These are phyloP conservation scores for Xenopus petersii DNA, from an alignment of 2,797 vertebrate species.

Conservation along the genomic window DNA sequence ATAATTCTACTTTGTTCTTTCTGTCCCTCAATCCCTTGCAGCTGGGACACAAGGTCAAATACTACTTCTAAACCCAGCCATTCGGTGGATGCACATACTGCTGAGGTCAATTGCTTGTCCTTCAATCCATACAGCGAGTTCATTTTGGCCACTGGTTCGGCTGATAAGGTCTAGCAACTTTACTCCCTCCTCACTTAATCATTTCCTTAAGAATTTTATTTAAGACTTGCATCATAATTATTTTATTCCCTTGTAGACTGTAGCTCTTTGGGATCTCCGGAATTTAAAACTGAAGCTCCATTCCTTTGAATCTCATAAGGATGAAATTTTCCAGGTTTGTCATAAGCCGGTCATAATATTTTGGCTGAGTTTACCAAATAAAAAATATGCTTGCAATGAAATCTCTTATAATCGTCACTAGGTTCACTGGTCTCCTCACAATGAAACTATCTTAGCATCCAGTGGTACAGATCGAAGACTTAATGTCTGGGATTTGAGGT, in stretches of 20 bases:
- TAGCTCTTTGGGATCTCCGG: slow-evolving; percentile 88
- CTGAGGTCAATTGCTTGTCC: slow-evolving; percentile 89
- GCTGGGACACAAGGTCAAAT: slow-evolving; percentile 88
- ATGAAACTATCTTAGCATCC: slow-evolving; percentile 89
- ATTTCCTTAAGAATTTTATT: not conserved
- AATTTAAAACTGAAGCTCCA: slow-evolving; percentile 92
- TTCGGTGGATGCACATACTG: slow-evolving; percentile 85
- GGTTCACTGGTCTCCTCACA: slow-evolving; percentile 94
- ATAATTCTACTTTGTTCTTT: slow-evolving; percentile 12
- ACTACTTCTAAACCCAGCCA: slow-evolving; percentile 86
- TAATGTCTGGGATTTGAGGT: slow-evolving; percentile 92
- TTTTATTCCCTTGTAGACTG: slow-evolving; percentile 67
- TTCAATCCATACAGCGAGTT: slow-evolving; percentile 95
- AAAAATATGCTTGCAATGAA: too few species aligned
- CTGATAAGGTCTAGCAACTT: slow-evolving; percentile 79
- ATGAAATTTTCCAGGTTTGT: slow-evolving; percentile 92
- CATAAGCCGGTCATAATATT: not conserved
- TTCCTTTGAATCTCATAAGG: slow-evolving; percentile 92
- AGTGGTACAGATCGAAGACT: slow-evolving; percentile 86
- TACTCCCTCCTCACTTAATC: not conserved
- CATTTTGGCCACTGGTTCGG: slow-evolving; percentile 89
- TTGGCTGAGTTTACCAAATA: too few species aligned
- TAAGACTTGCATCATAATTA: not conserved
- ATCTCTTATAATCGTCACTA: slow-evolving; percentile 49
- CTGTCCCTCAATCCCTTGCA: slow-evolving; percentile 49